phyloP scores from a whole-genome alignment of 2,888 invertebrate species.

The Scaptodrosophila latifasciaeformis region DNA sequence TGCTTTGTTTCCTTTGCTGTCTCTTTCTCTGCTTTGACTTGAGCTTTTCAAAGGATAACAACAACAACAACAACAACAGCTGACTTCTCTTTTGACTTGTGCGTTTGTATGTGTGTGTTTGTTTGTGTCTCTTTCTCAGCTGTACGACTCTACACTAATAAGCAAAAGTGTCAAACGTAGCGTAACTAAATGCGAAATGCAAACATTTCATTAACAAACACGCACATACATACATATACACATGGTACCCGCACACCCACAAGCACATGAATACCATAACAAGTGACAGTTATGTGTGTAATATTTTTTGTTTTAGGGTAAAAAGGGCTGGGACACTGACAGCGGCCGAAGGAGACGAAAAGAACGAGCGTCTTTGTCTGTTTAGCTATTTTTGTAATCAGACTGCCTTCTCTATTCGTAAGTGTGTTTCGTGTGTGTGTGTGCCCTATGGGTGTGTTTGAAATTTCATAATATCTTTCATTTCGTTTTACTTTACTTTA shows the following conservation, averaged over 20 bases:
- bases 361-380: conserved; percentile 16
- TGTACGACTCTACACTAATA: conserved; percentile 59
- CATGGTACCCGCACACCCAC: neutral
- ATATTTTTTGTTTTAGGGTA: conserved; percentile 32
- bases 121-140: too few species aligned
- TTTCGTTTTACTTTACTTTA: conserved; percentile 65
- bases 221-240: conserved; percentile 10
- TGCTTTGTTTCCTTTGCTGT: conserved; percentile 6
- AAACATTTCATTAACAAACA: conserved; percentile 58
- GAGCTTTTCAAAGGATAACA: neutral
- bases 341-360: neutral
- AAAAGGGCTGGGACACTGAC: neutral
- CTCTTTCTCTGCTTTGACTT: neutral
- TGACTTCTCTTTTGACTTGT: too few species aligned
- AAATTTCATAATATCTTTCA: conserved; percentile 66
- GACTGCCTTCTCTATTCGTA: conserved; percentile 11
- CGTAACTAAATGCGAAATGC: conserved; percentile 67
- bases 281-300: conserved; percentile 62
- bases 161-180: conserved; percentile 68
- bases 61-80: too few species aligned
- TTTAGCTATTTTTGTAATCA: conserved; percentile 30
- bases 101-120: too few species aligned
- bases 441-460: conserved; percentile 1
- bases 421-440: conserved; percentile 17
- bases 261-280: conserved; percentile 7